These are phyloP conservation scores for Varecia variegata DNA, from an alignment of 2,797 vertebrate species.

Conservation along the genomic window DNA sequence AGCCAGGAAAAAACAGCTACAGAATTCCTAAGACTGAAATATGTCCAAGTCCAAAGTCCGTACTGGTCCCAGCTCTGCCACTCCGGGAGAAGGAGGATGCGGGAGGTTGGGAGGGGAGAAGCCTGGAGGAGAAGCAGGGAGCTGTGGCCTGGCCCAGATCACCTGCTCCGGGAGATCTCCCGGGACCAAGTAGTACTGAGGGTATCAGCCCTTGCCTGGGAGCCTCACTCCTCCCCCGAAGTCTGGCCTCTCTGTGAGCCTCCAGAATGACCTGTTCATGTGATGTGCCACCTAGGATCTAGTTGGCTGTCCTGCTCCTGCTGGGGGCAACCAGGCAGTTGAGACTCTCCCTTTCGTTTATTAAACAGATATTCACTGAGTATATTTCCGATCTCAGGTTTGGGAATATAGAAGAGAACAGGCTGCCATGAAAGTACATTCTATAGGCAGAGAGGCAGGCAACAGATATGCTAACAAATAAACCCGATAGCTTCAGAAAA, in stretches of 20 bases:
- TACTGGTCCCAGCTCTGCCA: neutral
- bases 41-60: neutral
- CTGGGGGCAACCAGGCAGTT: neutral
- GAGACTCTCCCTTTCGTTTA: neutral
- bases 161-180: neutral
- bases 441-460: neutral
- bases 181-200: neutral
- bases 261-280: neutral
- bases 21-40: neutral
- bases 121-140: neutral
- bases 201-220: neutral
- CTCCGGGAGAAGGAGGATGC: neutral
- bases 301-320: neutral
- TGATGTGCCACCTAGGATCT: neutral
- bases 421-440: neutral
- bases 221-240: neutral
- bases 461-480: neutral
- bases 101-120: neutral
- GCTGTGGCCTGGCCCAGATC: rapidly evolving
- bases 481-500: neutral
- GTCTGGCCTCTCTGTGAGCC: neutral
- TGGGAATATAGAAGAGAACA: neutral
- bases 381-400: neutral
- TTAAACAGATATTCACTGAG: neutral
- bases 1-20: neutral